Base-by-base conservation (phyloP, 2,797 vertebrate species). In the Gorsachius magnificus region DNA sequence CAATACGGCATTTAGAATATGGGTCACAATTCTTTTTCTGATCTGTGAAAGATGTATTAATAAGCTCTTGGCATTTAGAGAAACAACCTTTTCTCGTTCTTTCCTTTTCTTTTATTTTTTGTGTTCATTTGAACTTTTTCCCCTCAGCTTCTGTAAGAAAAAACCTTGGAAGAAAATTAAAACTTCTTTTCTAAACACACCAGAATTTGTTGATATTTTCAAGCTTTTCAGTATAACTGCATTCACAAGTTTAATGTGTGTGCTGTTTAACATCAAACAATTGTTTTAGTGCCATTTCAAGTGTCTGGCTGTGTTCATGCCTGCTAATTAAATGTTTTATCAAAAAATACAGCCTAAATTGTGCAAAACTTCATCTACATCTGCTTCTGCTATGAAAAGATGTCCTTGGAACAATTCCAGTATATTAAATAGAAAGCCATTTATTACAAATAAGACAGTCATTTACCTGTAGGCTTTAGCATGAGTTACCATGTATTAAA, bases 391-490 rank as follows among this genome's bases (percentile, higher is more conserved):
- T 93, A 93, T 98, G 98, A 99, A 98, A 98, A 96, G 95, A 96
- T 89, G 98, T 98, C 99, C 98, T 99, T 99, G 98, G 98, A 98
- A 98, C 98, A 98, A 97, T 98, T 98, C 97, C 97, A 98, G 97
- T 96, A 96, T 97, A 97, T 96, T 98, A 98, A 98, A 98, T 98
- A 96, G 96, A 96, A 98, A 98, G 84, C 93, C 95, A 72, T 98
- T 97, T 97, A 96, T 97, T 97, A 92, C 93, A 96, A 96, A 95
- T 75, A 96, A 97, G 96, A 98, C 93, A 98, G 95, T 96, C 86
- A 95, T 97, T 98, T 97, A 98, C 97, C 98, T 98, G 97, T 97
- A 97, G 82, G 93, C 87, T 97, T 97, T 93, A 96, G 92, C 97
- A 92, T 81, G 94, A 93, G 45, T 90, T 97, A 79, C 85, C 89